These are phyloP conservation scores for Meiosimyza decipiens DNA, from an alignment of 2,888 invertebrate genomes.

Conservation along the genomic window DNA sequence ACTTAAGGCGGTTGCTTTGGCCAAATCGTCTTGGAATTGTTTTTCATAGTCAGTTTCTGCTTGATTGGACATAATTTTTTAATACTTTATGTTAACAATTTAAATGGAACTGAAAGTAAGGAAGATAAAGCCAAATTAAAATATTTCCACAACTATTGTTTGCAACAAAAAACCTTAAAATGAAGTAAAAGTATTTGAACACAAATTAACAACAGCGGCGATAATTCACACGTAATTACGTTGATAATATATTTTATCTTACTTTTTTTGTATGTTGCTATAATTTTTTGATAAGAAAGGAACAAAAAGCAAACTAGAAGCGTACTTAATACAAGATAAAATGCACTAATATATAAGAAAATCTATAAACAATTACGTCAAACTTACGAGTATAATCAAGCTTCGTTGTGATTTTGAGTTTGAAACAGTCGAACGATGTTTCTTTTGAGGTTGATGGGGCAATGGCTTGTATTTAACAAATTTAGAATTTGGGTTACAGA, in stretches of 20 bases:
- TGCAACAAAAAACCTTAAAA: constrained; percentile 1
- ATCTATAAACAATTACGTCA: too few species aligned
- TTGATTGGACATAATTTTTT: constrained; percentile 53
- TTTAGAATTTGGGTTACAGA: too few species aligned
- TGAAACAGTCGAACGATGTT: too few species aligned
- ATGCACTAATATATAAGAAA: too few species aligned
- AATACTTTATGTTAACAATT: background rate
- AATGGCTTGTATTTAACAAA: too few species aligned
- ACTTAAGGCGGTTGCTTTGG: constrained; percentile 88
- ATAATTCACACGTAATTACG: constrained; percentile 18
- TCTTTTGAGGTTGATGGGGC: too few species aligned
- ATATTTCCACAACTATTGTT: constrained; percentile 10
- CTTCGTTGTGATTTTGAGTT: too few species aligned
- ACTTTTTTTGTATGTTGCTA: background rate
- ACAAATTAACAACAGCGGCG: background rate
- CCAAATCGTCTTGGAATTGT: constrained; percentile 87
- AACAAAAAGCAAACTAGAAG: too few species aligned
- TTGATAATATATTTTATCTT: constrained; percentile 19
- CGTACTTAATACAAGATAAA: too few species aligned
- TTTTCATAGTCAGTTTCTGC: constrained; percentile 76
- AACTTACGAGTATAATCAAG: too few species aligned
- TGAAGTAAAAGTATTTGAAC: constrained; percentile 1
- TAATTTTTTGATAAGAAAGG: too few species aligned
- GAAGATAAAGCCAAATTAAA: background rate
- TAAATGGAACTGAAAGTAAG: too few species aligned